Conservation (phyloP, 2,888 invertebrate species). For the Scaptomyza parva region DNA sequence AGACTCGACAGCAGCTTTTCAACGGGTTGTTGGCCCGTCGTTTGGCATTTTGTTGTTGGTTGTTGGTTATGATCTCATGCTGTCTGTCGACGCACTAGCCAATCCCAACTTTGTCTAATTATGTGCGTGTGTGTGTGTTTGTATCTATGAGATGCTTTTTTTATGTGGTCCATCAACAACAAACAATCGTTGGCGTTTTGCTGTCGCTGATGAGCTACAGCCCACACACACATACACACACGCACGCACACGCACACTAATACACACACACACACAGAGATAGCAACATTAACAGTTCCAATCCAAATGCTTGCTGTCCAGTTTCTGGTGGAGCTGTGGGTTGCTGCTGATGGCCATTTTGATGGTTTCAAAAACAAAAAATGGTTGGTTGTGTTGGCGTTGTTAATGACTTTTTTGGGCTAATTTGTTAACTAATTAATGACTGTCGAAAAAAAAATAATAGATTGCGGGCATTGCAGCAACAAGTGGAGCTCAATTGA, state of each 20-base stretch:
- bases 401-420: conserved; percentile 55
- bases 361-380: conserved; percentile 21
- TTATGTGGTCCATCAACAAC: conserved; percentile 51
- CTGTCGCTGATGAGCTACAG: conserved; percentile 49
- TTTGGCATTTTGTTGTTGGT: conserved; percentile 47
- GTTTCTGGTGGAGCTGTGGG: conserved; percentile 31
- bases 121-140: conserved; percentile 28
- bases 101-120: conserved; percentile 75
- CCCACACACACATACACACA: conserved; percentile 39
- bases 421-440: conserved; percentile 49
- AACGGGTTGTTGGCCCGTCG: conserved; percentile 15
- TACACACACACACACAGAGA: not conserved
- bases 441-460: conserved; percentile 17
- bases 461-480: conserved; percentile 16
- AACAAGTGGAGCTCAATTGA: conserved; percentile 45
- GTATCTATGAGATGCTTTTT: conserved; percentile 65
- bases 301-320: conserved; percentile 31
- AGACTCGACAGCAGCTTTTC: conserved; percentile 45
- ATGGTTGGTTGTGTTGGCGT: conserved; percentile 60
- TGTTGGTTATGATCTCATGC: conserved; percentile 66
- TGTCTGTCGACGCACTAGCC: conserved; percentile 52
- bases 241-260: not conserved
- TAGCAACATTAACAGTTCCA: conserved; percentile 1
- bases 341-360: conserved; percentile 66
- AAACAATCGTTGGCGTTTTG: conserved; percentile 48